Percentiles rank a stretch among this genome's conserved stretches.
Conservation (phyloP, 2,797 vertebrate species). For the Bradypodion ventrale region DNA sequence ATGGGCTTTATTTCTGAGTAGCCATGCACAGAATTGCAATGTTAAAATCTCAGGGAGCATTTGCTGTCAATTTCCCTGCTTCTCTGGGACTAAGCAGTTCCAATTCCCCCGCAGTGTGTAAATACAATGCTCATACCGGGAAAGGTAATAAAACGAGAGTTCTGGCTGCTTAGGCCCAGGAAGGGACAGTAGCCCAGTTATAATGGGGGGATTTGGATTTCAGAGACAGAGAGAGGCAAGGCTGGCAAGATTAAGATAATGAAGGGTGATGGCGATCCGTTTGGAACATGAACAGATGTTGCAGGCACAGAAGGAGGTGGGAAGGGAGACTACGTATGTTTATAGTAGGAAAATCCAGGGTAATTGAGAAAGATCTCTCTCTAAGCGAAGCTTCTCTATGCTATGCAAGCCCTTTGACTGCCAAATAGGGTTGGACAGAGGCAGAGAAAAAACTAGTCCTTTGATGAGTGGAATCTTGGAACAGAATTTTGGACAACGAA, state of each 20-base stretch:
- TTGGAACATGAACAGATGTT: background rate
- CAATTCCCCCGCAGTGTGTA: background rate
- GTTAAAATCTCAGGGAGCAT: background rate
- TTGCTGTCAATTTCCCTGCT: background rate
- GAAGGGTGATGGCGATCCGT: background rate
- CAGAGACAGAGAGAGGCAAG: background rate
- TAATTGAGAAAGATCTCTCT: background rate
- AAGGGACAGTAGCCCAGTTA: background rate
- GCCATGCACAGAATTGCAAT: background rate
- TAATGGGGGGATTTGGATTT: background rate
- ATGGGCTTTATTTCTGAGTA: background rate
- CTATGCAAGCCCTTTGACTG: background rate
- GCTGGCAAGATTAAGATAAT: conserved; percentile 4
- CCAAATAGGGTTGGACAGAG: background rate
- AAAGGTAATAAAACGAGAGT: background rate
- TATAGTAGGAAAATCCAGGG: background rate
- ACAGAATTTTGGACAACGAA: background rate
- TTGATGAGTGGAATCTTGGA: background rate
- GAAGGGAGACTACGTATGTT: background rate
- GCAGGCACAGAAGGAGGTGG: background rate
- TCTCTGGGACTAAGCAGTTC: background rate
- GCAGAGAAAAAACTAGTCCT: background rate
- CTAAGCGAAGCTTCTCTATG: background rate
- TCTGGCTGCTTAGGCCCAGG: background rate
- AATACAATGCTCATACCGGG: background rate